Conservation (phyloP, 2,797 vertebrate genomes). For the Danio kyathit region DNA sequence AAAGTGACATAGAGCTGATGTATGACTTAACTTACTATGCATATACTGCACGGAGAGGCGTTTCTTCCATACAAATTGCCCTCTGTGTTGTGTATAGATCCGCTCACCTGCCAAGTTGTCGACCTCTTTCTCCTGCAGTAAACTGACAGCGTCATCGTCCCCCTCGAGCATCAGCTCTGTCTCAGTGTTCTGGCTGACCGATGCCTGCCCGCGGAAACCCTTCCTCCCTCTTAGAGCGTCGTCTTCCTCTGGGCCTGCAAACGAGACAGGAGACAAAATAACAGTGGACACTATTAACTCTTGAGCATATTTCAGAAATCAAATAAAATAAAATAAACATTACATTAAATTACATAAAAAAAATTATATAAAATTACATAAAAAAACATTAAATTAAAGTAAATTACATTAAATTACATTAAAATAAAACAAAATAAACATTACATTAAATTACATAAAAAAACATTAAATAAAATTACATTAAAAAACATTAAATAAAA, state of each 20-base stretch:
- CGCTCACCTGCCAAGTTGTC: constrained; percentile 93
- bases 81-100: background rate
- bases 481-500: too few relatives aligned
- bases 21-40: background rate
- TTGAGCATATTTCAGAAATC: background rate
- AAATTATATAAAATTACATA: too few relatives aligned
- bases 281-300: background rate
- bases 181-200: constrained; percentile 88
- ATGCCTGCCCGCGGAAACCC: constrained; percentile 85
- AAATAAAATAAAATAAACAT: too few relatives aligned
- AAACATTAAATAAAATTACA: too few relatives aligned
- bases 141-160: constrained; percentile 92
- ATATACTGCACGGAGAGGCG: background rate
- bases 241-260: constrained; percentile 87
- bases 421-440: too few relatives aligned
- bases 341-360: too few relatives aligned
- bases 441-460: too few relatives aligned
- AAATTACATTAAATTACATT: too few relatives aligned
- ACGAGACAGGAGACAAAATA: constrained; percentile 18
- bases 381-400: too few relatives aligned
- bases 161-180: constrained; percentile 92
- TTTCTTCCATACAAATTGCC: background rate
- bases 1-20: background rate
- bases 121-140: constrained; percentile 96
- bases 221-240: constrained; percentile 87